Evolutionary conservation across 2,888 invertebrate species (phyloP), one percentile per base, ranked within the genome.

Genomic region (Romanomermis culicivorax): DNA sequence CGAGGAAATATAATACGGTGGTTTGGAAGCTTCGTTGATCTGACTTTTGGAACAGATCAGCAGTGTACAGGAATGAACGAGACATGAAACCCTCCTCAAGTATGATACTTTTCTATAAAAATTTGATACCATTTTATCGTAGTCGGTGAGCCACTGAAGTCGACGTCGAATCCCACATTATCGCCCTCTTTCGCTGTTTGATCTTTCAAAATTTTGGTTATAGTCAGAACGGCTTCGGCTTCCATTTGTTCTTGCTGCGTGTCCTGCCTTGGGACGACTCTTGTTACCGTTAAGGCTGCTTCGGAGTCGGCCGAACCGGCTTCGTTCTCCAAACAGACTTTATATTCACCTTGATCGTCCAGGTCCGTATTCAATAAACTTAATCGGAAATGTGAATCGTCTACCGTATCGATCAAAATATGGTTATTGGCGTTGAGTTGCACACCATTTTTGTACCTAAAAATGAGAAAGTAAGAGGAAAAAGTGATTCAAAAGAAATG

Each of bases 231-330:
- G 4, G 26, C 54, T 4, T 29, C 24, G 25, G 48, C 23, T 51
- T 54, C 54, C 49, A 42, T 23, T 4, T 3, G 24, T 43, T 52
- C 52, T 24, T 23, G 26, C n/a, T 25, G 29, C 23, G 26, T 4
- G 7, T 49, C 50, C 20, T 49, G 11, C 29, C 23, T 25, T 4
- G 50, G 50, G 4, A 14, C 20, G 3, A 7, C 3, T 29, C 29
- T 25, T 27, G 7, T 25, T 14, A 87, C 82, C 53, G 85, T 85
- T 1, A 86, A 85, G 1, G 85, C 83, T 65, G 85, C 85, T 1
- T 82, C 71, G 0, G 82, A 79, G 0, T 80, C 76, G 59, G 77
- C 78, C 61, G 83, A 81, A 0, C 88, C 88, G 60, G 80, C 80
- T 2, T 80, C 78, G 55, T 64, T 65, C 43, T 56, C 59, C 26